phyloP scores from a whole-genome alignment of 1,140 invertebrate species.

The Dolichoris vasculosae region DNA sequence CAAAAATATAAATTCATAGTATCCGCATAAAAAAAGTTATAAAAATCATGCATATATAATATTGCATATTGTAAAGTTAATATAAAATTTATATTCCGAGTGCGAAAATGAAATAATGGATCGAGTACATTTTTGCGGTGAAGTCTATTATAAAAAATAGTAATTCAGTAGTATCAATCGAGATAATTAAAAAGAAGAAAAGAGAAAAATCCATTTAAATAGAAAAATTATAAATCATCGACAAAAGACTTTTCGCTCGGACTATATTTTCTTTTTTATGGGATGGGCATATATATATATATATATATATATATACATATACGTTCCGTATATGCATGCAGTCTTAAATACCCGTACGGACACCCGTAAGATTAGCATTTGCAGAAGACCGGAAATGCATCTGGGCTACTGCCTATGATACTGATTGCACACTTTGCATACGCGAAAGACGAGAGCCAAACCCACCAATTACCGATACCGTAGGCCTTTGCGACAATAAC shows the following conservation, averaged over 20 bases:
- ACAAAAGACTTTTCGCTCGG: no score
- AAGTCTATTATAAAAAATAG: no score
- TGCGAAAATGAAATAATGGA: no score
- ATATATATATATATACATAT: no score
- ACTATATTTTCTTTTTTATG: no score
- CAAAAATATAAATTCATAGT: not conserved
- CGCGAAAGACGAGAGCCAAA: conserved; percentile 2
- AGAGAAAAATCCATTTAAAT: not conserved
- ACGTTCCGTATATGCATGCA: not conserved
- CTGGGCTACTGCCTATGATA: not conserved
- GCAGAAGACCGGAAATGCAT: conserved; percentile 2
- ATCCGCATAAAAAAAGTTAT: not conserved
- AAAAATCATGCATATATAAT: not conserved
- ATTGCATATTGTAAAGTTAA: not conserved
- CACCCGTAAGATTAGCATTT: not conserved
- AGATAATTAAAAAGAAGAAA: not conserved
- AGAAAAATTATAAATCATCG: no score
- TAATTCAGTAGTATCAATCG: not conserved
- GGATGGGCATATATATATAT: no score
- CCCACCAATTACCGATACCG: not conserved
- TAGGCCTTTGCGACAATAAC: conserved; percentile 8
- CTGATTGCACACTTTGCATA: conserved; percentile 28
- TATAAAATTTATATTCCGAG: not conserved
- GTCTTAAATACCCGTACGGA: not conserved
- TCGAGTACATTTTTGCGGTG: no score